These are phyloP conservation scores for Gracilinanus agilis DNA, from an alignment of 2,113 vertebrate genomes.

Conservation along the genomic window DNA sequence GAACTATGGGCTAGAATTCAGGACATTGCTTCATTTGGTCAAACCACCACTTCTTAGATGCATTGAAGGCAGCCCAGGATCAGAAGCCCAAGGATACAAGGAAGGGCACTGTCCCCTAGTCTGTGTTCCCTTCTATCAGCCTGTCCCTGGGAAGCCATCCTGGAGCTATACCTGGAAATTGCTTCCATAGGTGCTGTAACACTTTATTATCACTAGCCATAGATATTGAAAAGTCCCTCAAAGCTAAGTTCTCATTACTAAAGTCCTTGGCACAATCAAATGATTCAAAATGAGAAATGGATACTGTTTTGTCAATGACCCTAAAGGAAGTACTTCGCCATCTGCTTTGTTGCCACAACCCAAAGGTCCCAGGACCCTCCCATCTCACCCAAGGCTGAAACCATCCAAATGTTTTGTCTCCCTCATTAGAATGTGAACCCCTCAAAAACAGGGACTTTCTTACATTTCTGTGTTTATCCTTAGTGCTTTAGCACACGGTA, in stretches of 20 bases:
- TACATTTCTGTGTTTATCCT: background rate
- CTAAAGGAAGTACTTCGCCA: background rate
- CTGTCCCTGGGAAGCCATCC: too few species aligned
- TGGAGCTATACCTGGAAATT: background rate
- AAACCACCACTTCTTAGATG: too few species aligned
- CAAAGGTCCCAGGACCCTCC: background rate
- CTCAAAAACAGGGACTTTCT: background rate
- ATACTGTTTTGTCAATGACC: background rate
- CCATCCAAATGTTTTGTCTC: background rate
- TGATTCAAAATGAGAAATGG: background rate
- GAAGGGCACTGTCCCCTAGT: too few species aligned
- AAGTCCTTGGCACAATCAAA: background rate
- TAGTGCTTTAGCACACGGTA: background rate
- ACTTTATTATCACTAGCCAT: background rate
- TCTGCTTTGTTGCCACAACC: background rate
- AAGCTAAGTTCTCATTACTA: background rate
- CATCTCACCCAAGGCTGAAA: background rate
- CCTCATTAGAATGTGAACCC: background rate
- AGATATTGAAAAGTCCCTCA: background rate
- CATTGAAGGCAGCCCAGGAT: too few species aligned
- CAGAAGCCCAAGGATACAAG: too few species aligned
- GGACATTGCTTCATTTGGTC: too few species aligned
- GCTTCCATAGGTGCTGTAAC: background rate
- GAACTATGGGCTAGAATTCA: too few species aligned
- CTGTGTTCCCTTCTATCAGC: too few species aligned